These are phyloP conservation scores for Cheilosia vernalis DNA, from an alignment of 2,888 invertebrate genomes.

Conservation along the genomic window DNA sequence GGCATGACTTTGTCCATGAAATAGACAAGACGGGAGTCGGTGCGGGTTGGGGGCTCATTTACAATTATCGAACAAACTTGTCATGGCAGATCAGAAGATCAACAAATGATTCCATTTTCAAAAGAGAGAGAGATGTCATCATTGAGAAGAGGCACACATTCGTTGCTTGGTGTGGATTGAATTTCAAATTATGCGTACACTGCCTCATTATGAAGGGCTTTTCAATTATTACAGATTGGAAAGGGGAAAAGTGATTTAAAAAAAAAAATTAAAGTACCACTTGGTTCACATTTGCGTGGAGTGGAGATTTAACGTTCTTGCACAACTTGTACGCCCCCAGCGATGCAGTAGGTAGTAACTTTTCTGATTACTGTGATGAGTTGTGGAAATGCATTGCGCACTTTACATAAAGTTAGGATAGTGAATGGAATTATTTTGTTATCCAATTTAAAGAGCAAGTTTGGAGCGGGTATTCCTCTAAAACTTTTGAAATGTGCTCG, in stretches of 20 bases:
- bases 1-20: conserved; percentile 46
- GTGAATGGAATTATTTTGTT: not conserved
- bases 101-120: conserved; percentile 56
- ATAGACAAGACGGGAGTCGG: not conserved
- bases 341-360: not conserved
- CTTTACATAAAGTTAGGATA: not conserved
- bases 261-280: not conserved
- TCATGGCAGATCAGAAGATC: conserved; percentile 65
- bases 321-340: not conserved
- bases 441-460: no score
- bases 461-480: no score
- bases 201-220: conserved; percentile 30
- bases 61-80: conserved; percentile 66
- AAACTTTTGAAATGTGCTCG: no score
- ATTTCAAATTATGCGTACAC: conserved; percentile 53
- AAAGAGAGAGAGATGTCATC: conserved; percentile 39
- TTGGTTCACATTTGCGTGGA: not conserved
- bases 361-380: not conserved
- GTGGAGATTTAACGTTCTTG: not conserved
- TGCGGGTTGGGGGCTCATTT: conserved; percentile 46
- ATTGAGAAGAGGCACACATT: conserved; percentile 50
- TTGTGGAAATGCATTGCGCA: not conserved
- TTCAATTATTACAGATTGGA: conserved; percentile 35
- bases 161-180: conserved; percentile 36
- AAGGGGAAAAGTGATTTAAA: not conserved